Evolutionary conservation across 2,888 invertebrate species (phyloP), one percentile per base, ranked within the genome.

Genomic region (Pollenia amentaria): DNA sequence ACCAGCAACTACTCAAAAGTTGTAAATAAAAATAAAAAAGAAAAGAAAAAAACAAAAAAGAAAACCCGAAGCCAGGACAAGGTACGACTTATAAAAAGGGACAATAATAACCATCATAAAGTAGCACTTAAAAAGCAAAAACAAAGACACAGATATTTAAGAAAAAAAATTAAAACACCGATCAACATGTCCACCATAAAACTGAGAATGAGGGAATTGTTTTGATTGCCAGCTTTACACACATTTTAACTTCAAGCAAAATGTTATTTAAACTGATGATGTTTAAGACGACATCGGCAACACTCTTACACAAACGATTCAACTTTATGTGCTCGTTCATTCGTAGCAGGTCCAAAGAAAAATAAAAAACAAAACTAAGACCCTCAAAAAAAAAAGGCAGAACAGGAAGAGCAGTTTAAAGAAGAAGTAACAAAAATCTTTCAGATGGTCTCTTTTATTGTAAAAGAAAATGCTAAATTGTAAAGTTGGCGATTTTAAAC

Each of bases 181-280:
- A 18, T 46, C 29, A 65, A 21, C 57, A 67, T 67, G 73, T 57
- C 72, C 55, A 38, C n/a, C 14, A 16, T 48, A 65, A 21, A 14
- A 57, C 46, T 11, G 38, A 72, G 40, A 57, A 51, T 77, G 72
- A 53, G 70, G 77, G 62, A 77, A 77, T 64, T 78, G 82, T 70
- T 78, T 73, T 82, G 85, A 82, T 82, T 69, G 57, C 55, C 85
- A 85, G 55, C 73, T 82, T 70, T 78, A 70, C 73, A 78, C 82
- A 78, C 78, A 62, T 53, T 78, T 78, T 44, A 78, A 78, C 85
- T 82, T 29, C 57, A 69, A 73, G 78, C 69, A 85, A 85, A 82
- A 62, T 78, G 40, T 0, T 44, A 44, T 62, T 75, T 38, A 16
- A 72, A 73, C 60, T 21, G 51, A 16, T 48, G 48, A 67, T 18